phyloP scores from a whole-genome alignment of 2,888 invertebrate species.

The Osedax frankpressi region DNA sequence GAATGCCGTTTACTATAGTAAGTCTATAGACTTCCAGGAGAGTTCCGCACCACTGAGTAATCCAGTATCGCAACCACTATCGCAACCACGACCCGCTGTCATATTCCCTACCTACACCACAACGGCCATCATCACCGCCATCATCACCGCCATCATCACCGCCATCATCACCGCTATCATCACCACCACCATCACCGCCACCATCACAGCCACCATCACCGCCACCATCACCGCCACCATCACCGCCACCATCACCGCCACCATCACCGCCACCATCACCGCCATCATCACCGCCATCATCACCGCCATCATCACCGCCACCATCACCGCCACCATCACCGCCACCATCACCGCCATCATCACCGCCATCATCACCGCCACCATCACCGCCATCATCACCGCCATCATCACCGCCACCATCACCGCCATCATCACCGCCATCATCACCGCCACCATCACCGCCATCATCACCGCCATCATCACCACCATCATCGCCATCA shows the following conservation, averaged over 20 bases:
- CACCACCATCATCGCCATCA: too few relatives aligned
- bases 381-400: neutral
- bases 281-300: neutral
- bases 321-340: neutral
- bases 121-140: neutral
- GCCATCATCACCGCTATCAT: neutral
- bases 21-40: too few relatives aligned
- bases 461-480: neutral
- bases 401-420: neutral
- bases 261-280: too few relatives aligned
- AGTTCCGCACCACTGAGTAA: too few relatives aligned
- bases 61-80: too few relatives aligned
- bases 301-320: neutral
- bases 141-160: neutral
- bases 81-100: too few relatives aligned
- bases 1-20: too few relatives aligned
- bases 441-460: neutral
- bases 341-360: neutral
- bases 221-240: too few relatives aligned
- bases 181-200: too few relatives aligned
- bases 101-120: too few relatives aligned
- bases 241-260: too few relatives aligned
- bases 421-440: neutral
- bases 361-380: neutral
- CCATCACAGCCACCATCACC: too few relatives aligned